Evolutionary conservation across 2,113 vertebrate genomes (phyloP).

Genomic region (Fregata magnificens): DNA sequence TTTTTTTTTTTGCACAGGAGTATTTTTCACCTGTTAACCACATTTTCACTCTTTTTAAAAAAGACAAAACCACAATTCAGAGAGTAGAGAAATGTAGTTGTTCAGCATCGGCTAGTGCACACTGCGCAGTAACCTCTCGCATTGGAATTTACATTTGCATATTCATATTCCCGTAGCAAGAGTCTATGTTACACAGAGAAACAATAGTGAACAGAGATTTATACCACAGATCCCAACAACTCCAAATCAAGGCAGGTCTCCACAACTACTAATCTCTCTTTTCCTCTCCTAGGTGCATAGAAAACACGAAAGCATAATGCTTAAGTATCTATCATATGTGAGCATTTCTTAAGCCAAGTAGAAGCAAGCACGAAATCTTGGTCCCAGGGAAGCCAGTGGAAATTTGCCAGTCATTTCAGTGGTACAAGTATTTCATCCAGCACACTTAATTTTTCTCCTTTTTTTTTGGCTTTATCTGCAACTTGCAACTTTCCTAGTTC

Average conservation of each 20-base stretch:
- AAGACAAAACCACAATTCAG: background rate
- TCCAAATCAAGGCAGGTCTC: background rate
- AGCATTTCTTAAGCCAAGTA: background rate
- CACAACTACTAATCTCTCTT: background rate
- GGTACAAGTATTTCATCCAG: background rate
- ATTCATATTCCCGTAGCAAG: background rate
- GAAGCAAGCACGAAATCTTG: background rate
- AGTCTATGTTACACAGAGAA: background rate
- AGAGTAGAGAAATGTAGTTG: background rate
- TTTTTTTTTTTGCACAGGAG: background rate
- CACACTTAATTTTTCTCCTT: background rate
- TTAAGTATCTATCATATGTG: background rate
- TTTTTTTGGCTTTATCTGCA: background rate
- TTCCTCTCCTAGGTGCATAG: background rate
- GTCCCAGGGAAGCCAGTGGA: background rate
- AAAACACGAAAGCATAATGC: background rate
- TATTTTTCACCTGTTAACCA: background rate
- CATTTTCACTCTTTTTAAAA: background rate
- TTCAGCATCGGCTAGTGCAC: background rate
- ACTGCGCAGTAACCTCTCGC: background rate
- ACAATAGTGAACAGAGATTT: background rate
- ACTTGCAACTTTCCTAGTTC: background rate
- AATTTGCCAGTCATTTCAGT: background rate
- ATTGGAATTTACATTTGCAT: slow-evolving; percentile 28
- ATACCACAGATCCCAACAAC: background rate